phyloP scores from a whole-genome alignment of 2,888 invertebrate genomes.

The Thymelicus acteon region DNA sequence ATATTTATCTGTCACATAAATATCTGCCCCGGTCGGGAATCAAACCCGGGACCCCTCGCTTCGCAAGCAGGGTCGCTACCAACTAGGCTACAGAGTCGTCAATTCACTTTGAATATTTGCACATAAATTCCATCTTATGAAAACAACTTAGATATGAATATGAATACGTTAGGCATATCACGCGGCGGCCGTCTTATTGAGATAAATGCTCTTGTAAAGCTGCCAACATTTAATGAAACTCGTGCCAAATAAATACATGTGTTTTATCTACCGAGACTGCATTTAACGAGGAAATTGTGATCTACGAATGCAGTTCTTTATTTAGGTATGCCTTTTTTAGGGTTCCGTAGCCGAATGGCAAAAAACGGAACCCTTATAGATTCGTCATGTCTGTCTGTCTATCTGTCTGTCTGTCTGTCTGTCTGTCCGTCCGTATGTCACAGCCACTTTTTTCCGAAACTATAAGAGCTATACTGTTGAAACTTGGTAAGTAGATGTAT shows the following conservation, averaged over 20 bases:
- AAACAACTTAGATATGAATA: constrained; percentile 17
- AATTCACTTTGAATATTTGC: constrained; percentile 14
- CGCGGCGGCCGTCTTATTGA: constrained; percentile 15
- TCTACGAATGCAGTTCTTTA: neutral
- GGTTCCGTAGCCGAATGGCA: too few species aligned
- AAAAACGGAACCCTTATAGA: too few species aligned
- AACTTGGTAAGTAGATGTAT: too few species aligned
- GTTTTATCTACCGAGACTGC: constrained; percentile 10
- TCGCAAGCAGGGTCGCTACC: too few species aligned
- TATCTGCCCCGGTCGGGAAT: too few species aligned
- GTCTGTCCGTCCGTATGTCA: too few species aligned
- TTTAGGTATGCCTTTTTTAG: neutral
- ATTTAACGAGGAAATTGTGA: constrained; percentile 11
- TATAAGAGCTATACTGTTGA: too few species aligned
- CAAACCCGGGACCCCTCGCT: too few species aligned
- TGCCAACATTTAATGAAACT: constrained; percentile 27
- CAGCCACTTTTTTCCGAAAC: too few species aligned
- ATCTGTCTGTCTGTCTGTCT: too few species aligned
- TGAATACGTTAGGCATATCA: constrained; percentile 23
- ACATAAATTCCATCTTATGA: constrained; percentile 17
- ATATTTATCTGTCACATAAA: too few species aligned
- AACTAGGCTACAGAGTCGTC: neutral
- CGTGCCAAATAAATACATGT: constrained; percentile 27
- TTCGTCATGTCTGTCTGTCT: too few species aligned
- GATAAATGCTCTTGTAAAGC: constrained; percentile 24